Evolutionary conservation across 2,888 invertebrate genomes (phyloP).

Genomic region (Drosophila aldrichi): DNA sequence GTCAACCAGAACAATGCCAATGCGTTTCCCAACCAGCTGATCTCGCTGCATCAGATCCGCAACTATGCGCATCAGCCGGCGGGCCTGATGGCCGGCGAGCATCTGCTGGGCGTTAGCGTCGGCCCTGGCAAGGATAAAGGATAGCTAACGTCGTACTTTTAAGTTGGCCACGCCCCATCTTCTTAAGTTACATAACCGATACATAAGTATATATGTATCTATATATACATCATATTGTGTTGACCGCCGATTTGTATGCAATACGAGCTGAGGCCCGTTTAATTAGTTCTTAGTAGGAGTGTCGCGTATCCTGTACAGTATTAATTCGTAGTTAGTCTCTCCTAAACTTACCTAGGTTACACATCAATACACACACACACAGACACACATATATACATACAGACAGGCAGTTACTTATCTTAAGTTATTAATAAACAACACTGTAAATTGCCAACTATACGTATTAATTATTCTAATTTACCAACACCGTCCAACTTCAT

Average conservation of each 20-base stretch:
- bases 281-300: constrained; percentile 43
- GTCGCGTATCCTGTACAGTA: constrained; percentile 71
- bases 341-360: constrained; percentile 36
- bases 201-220: constrained; percentile 8
- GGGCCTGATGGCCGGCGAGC: constrained; percentile 89
- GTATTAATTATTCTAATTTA: constrained; percentile 53
- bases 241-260: constrained; percentile 61
- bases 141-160: constrained; percentile 84
- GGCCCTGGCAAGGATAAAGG: constrained; percentile 85
- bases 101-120: constrained; percentile 87
- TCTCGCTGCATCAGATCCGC: constrained; percentile 97
- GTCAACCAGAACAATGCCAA: constrained; percentile 87
- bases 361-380: constrained; percentile 11
- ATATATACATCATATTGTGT: constrained; percentile 36
- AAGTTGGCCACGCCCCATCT: constrained; percentile 57
- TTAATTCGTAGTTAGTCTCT: constrained; percentile 72
- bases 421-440: constrained; percentile 21
- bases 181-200: constrained; percentile 32
- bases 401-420: constrained; percentile 17
- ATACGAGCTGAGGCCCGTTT: constrained; percentile 42
- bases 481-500: constrained; percentile 58
- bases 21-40: constrained; percentile 95
- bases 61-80: constrained; percentile 97
- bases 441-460: constrained; percentile 62
- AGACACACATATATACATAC: constrained; percentile 9